These are phyloP conservation scores for Conomelus anceps DNA, from an alignment of 2,888 invertebrate genomes.

Conservation along the genomic window DNA sequence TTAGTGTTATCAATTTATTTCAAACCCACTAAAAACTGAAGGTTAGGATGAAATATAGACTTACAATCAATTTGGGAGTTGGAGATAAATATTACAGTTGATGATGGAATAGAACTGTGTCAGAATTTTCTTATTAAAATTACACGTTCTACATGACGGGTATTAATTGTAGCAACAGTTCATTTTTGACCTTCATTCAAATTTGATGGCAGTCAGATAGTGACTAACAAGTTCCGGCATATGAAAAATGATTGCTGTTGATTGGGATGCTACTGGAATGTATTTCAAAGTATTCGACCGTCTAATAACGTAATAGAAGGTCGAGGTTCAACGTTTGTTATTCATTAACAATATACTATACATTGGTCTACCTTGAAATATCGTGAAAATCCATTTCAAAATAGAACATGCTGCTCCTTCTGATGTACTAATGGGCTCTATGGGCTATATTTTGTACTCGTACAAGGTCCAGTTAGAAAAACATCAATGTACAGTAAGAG, in stretches of 20 bases:
- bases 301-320: neutral
- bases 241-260: neutral
- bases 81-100: neutral
- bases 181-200: neutral
- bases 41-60: no score
- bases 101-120: neutral
- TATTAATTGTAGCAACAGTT: neutral
- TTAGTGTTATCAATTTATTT: no score
- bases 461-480: neutral
- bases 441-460: neutral
- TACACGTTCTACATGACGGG: neutral
- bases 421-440: neutral
- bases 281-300: neutral
- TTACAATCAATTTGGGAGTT: no score
- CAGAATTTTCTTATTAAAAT: neutral
- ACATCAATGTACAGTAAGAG: neutral
- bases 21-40: no score
- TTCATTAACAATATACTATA: neutral
- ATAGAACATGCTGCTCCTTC: neutral
- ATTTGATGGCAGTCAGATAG: neutral
- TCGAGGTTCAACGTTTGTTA: neutral
- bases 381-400: neutral
- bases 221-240: neutral
- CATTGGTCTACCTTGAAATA: neutral
- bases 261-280: neutral